phyloP scores from a whole-genome alignment of 2,888 invertebrate genomes.

The Sinopyrophorus schimmeli region DNA sequence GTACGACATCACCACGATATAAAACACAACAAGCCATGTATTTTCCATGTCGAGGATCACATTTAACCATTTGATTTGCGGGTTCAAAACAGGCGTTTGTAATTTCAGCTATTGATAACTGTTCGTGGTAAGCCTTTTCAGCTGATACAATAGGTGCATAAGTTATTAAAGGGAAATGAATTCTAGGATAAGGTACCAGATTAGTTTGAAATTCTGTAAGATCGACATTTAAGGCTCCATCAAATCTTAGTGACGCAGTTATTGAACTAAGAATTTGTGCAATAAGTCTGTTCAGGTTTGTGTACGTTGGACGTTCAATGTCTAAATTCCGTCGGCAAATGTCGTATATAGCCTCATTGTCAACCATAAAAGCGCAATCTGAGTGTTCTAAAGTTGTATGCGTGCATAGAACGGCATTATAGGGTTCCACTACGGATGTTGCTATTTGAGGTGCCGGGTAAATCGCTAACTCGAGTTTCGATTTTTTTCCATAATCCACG shows the following conservation, averaged over 20 bases:
- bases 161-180: conserved; percentile 63
- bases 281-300: conserved; percentile 66
- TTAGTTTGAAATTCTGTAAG: conserved; percentile 64
- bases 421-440: conserved; percentile 61
- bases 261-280: conserved; percentile 62
- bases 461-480: conserved; percentile 48
- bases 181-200: conserved; percentile 63
- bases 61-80: conserved; percentile 63
- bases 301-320: conserved; percentile 65
- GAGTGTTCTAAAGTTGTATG: conserved; percentile 65
- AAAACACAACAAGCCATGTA: conserved; percentile 65
- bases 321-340: conserved; percentile 64
- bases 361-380: conserved; percentile 64
- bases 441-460: conserved; percentile 39
- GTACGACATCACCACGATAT: conserved; percentile 52
- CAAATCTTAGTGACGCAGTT: conserved; percentile 64
- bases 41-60: conserved; percentile 58
- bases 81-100: conserved; percentile 68
- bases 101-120: conserved; percentile 61
- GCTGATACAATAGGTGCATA: conserved; percentile 63
- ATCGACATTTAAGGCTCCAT: conserved; percentile 64
- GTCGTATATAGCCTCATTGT: conserved; percentile 57
- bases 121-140: conserved; percentile 64
- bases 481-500: conserved; percentile 19
- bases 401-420: conserved; percentile 66